Evolutionary conservation across 2,888 invertebrate genomes (phyloP).

Genomic region (Leucoptera coffeella): DNA sequence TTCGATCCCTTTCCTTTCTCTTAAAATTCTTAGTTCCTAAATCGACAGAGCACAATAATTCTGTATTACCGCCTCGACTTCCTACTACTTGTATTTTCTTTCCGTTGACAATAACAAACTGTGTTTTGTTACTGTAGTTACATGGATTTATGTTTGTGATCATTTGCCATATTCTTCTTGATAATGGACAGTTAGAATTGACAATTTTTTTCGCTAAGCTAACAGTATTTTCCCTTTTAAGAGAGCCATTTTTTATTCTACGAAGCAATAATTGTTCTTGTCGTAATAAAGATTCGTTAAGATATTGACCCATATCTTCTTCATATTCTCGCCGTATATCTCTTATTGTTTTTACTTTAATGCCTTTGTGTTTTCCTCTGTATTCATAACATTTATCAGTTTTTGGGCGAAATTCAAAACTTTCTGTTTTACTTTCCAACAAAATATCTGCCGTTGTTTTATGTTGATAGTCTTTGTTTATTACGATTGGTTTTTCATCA

Average conservation of each 20-base stretch:
- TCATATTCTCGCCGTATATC: slow-evolving; percentile 27
- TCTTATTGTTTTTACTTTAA: slow-evolving; percentile 34
- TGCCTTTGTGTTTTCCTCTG: slow-evolving; percentile 15
- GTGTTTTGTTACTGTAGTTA: slow-evolving; percentile 15
- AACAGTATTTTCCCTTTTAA: slow-evolving; percentile 22
- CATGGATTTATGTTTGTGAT: slow-evolving; percentile 31
- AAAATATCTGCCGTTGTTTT: no score
- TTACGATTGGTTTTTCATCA: slow-evolving; percentile 16
- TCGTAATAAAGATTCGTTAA: slow-evolving; percentile 19
- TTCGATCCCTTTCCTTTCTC: slow-evolving; percentile 6
- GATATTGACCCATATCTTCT: slow-evolving; percentile 18
- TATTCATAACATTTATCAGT: slow-evolving; percentile 23
- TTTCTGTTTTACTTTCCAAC: slow-evolving; percentile 7
- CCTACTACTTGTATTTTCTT: slow-evolving; percentile 26
- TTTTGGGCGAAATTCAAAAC: slow-evolving; percentile 20
- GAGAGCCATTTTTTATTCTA: slow-evolving; percentile 24
- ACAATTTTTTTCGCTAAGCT: slow-evolving; percentile 21
- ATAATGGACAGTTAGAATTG: slow-evolving; percentile 19
- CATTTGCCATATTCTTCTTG: slow-evolving; percentile 37
- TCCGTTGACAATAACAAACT: slow-evolving; percentile 19
- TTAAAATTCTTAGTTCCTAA: slow-evolving; percentile 12
- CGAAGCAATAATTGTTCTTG: slow-evolving; percentile 23
- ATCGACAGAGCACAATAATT: slow-evolving; percentile 22
- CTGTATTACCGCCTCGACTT: slow-evolving; percentile 26
- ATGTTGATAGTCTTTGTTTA: no score